Evolutionary conservation across 2,888 invertebrate genomes (phyloP).

Genomic region (Plebejus anna): DNA sequence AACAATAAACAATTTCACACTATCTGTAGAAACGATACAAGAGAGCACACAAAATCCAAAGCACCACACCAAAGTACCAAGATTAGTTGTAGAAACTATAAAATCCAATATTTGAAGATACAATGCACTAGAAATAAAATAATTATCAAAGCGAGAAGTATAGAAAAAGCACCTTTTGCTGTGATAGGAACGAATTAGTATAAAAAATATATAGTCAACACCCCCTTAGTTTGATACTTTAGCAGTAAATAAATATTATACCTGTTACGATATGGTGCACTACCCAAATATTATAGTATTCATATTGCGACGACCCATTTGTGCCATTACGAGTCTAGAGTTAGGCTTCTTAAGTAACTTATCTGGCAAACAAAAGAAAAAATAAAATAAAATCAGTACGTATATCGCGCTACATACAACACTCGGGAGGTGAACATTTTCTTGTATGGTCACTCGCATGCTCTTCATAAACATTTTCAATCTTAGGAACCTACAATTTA

Average conservation of each 20-base stretch:
- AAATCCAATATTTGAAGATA: background rate
- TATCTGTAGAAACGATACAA: conserved; percentile 9
- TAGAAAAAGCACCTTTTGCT: conserved; percentile 23
- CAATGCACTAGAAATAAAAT: background rate
- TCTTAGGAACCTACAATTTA: conserved; percentile 24
- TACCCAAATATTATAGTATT: conserved; percentile 28
- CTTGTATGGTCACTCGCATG: background rate
- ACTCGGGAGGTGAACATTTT: conserved; percentile 15
- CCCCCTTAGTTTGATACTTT: conserved; percentile 10
- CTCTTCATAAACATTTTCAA: background rate
- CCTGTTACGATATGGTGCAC: conserved; percentile 21
- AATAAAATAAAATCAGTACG: conserved; percentile 10
- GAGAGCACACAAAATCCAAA: conserved; percentile 5
- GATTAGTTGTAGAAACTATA: background rate
- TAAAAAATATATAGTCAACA: background rate
- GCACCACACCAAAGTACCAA: conserved; percentile 11
- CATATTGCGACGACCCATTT: conserved; percentile 25
- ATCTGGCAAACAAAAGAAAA: conserved; percentile 28
- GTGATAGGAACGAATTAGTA: conserved; percentile 21
- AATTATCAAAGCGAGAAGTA: background rate
- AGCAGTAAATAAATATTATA: conserved; percentile 10
- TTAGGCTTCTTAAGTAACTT: conserved; percentile 24
- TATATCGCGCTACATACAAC: conserved; percentile 14
- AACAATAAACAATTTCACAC: conserved; percentile 9
- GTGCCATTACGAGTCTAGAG: conserved; percentile 26